Evolutionary conservation across 2,113 vertebrate genomes (phyloP).

Genomic region (Phaethon lepturus): DNA sequence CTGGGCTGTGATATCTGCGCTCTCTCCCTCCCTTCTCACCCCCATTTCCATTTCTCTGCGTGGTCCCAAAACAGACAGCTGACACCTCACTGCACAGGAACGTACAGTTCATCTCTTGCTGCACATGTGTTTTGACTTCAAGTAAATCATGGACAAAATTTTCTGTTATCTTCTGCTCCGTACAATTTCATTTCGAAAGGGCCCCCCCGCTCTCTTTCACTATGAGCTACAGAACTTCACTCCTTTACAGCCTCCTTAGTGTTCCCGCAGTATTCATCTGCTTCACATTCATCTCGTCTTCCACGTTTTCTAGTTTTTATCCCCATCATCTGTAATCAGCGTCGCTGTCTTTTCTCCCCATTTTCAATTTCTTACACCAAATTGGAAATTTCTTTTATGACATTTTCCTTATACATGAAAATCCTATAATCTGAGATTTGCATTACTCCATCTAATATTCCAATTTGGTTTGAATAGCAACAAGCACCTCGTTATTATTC

Average conservation of each 20-base stretch:
- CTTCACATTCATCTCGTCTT: not conserved
- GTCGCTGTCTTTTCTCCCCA: not conserved
- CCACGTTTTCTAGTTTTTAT: not conserved
- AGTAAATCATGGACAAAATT: not conserved
- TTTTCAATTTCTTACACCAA: slow-evolving; percentile 60
- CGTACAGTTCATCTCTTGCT: not conserved
- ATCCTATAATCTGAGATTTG: not conserved
- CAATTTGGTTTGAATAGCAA: slow-evolving; percentile 12
- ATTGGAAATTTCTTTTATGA: slow-evolving; percentile 54
- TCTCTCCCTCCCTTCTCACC: not conserved
- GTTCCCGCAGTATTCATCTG: not conserved
- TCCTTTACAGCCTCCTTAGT: not conserved
- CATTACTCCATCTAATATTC: not conserved
- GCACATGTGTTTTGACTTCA: not conserved
- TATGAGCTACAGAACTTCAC: not conserved
- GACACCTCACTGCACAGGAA: not conserved
- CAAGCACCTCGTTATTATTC: not conserved
- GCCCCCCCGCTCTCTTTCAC: not conserved
- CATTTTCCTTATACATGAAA: not conserved
- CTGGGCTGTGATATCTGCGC: fast-evolving
- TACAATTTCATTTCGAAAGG: not conserved
- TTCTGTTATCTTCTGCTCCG: slow-evolving; percentile 1
- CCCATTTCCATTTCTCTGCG: not conserved
- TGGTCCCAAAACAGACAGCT: not conserved
- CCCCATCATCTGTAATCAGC: slow-evolving; percentile 26